Evolutionary conservation across 2,888 invertebrate genomes (phyloP).

Genomic region (Epinotia demarniana): DNA sequence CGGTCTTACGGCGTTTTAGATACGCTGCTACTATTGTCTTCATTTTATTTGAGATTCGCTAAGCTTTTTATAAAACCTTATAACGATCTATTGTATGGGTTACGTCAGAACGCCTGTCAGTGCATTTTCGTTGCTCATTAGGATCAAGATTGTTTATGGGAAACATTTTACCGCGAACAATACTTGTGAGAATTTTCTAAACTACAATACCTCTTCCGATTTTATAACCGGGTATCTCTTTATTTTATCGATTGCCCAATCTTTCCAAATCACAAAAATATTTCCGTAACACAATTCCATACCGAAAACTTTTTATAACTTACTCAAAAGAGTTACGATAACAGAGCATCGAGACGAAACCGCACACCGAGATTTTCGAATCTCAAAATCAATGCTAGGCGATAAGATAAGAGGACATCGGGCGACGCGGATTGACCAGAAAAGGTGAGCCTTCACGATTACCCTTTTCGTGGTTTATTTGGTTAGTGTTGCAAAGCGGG

Average conservation of each 20-base stretch:
- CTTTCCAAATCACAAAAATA: constrained; percentile 29
- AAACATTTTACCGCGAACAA: constrained; percentile 28
- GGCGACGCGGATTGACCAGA: constrained; percentile 57
- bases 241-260: neutral
- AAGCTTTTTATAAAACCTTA: constrained; percentile 44
- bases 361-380: constrained; percentile 77
- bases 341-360: constrained; percentile 61
- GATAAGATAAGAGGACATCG: constrained; percentile 77
- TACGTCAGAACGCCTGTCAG: constrained; percentile 42
- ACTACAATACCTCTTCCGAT: neutral
- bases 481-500: constrained; percentile 20
- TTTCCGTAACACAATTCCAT: constrained; percentile 71
- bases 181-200: constrained; percentile 1
- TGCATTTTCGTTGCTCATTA: constrained; percentile 42
- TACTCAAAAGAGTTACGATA: constrained; percentile 40
- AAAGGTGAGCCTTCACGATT: constrained; percentile 50
- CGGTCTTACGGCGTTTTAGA: constrained; percentile 27
- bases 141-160: constrained; percentile 30
- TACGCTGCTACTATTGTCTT: constrained; percentile 34
- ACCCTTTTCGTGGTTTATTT: neutral
- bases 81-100: constrained; percentile 41
- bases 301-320: constrained; percentile 48
- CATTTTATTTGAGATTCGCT: constrained; percentile 43
- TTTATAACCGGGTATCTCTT: neutral
- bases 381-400: constrained; percentile 78